Conservation (phyloP, 2,797 vertebrate species). For the Crossoptilon crossoptilon region DNA sequence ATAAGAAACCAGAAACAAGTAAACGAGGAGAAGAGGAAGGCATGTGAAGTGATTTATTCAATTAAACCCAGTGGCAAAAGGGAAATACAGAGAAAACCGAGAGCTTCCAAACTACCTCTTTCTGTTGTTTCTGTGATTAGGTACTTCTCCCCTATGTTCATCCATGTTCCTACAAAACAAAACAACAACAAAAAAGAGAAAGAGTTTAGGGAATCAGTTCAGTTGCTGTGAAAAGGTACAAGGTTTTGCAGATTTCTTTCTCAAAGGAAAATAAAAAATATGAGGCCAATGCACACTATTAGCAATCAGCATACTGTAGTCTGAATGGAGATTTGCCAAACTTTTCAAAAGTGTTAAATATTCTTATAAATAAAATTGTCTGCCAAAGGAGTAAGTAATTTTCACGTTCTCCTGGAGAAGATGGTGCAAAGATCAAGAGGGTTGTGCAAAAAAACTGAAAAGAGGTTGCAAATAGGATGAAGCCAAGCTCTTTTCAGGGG, state of each 20-base stretch:
- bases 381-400: not conserved
- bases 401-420: not conserved
- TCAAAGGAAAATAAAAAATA: not conserved
- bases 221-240: not conserved
- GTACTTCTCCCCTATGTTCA: not conserved
- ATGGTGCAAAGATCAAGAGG: not conserved
- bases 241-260: not conserved
- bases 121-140: not conserved
- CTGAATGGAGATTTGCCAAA: not conserved
- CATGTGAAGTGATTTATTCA: not conserved
- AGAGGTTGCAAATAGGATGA: not conserved
- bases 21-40: not conserved
- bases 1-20: not conserved
- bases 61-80: not conserved
- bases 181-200: not conserved
- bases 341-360: not conserved
- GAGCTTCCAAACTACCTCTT: not conserved
- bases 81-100: not conserved
- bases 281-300: not conserved
- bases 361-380: accelerated
- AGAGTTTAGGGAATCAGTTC: not conserved
- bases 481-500: not conserved
- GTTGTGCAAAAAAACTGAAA: not conserved
- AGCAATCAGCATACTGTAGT: not conserved
- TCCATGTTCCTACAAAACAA: not conserved